These are phyloP conservation scores for Reticulitermes lucifugus DNA, from an alignment of 2,888 invertebrate genomes.

Conservation along the genomic window DNA sequence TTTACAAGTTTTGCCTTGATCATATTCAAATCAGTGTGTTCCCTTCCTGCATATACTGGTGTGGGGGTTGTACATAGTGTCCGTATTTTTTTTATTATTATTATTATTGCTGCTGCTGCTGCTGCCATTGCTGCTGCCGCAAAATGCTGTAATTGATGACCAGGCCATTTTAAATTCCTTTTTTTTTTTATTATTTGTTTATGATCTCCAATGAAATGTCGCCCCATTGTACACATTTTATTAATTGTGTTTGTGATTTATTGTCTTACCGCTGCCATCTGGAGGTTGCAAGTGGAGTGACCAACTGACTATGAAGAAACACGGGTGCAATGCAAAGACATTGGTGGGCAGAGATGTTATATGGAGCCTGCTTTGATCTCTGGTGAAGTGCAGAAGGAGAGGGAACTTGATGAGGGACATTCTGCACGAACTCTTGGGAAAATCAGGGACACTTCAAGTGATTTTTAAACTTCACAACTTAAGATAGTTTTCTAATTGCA, in stretches of 20 bases:
- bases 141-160: background rate
- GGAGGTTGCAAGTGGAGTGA: conserved; percentile 15
- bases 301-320: conserved; percentile 6
- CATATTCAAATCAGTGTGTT: background rate
- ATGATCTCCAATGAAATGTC: background rate
- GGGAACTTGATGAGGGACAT: background rate
- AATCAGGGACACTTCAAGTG: conserved; percentile 33
- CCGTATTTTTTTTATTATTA: conserved; percentile 21
- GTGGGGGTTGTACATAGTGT: conserved; percentile 12
- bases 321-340: conserved; percentile 8
- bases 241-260: conserved; percentile 16
- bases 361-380: conserved; percentile 9
- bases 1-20: background rate
- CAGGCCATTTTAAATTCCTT: background rate
- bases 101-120: background rate
- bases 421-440: conserved; percentile 36
- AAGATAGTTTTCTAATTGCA: conserved; percentile 31
- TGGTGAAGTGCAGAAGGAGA: background rate
- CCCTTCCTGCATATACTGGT: conserved; percentile 20
- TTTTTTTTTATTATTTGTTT: background rate
- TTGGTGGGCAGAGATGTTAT: background rate
- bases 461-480: conserved; percentile 13
- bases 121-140: background rate
- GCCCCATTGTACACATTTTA: conserved; percentile 18
- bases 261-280: conserved; percentile 7